Evolutionary conservation across 2,888 invertebrate genomes (phyloP), one percentile per base, ranked within the genome.

Genomic region (Drosophila nr. perissopoda): DNA sequence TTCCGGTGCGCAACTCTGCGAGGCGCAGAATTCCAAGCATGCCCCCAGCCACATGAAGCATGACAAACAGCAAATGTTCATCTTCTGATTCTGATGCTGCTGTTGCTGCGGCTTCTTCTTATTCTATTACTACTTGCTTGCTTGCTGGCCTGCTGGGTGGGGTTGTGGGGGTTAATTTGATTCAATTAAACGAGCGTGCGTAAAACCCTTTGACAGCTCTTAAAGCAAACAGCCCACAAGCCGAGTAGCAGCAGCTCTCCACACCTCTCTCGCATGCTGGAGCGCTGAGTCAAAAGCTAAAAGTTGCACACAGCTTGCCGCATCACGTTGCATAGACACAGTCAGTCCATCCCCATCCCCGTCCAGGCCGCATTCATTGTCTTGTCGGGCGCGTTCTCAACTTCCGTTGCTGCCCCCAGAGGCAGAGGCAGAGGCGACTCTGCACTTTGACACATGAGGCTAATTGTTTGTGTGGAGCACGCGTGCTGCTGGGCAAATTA

Each of bases 391-490:
- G 70, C 73, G 64, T 65, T 73, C 79, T 75, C 80, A 76, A 73
- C 83, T 78, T 79, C 87, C 82, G 77, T 60, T 75, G 54, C 25
- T 36, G 29, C 13, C 25, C 53, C 34, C 31, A 25, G 10, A 21
- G 33, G 38, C 13, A 25, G 45, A 25, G 45, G 21, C 45, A n/a
- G 10, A 27, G 25, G 45, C 58, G 48, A 38, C 57, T 58, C 65
- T 86, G 84, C 83, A 69, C 87, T 87, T 87, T 87, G 87, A 89
- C 87, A 87, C 81, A 83, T 75, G 78, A 87, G 77, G 89, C 82
- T 87, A 87, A 89, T 87, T 88, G 84, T 83, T 76, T 77, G 84
- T 77, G 84, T 66, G 82, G 57, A 72, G 78, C 61, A 54, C 53
- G 65, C 73, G 82, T 80, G 84, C 77, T 75, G 75, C 58, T 45